A percentile compares a stretch with the other conserved stretches of the same genome.
Conservation (phyloP, 2,797 vertebrate species). For the Crenuchus spilurus region DNA sequence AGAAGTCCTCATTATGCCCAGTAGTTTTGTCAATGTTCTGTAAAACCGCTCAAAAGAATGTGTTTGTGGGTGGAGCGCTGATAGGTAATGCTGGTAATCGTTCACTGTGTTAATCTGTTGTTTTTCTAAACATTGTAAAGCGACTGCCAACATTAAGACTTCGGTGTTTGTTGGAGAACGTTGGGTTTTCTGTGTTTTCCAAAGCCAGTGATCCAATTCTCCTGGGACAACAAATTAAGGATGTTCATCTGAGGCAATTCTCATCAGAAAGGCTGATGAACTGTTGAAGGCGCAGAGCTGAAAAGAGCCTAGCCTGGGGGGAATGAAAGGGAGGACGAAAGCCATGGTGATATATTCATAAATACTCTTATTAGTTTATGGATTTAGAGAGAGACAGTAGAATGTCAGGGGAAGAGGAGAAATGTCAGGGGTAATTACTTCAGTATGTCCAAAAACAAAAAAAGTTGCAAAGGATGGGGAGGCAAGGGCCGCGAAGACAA, state of each 20-base stretch:
- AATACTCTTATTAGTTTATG: slow-evolving; percentile 42
- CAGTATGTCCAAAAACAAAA: slow-evolving; percentile 39
- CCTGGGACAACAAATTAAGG: slow-evolving; percentile 9
- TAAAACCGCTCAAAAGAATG: too few relatives aligned
- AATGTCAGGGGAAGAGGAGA: slow-evolving; percentile 29
- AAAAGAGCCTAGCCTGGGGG: slow-evolving; percentile 18
- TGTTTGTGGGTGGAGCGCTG: background rate
- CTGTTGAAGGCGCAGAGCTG: slow-evolving; percentile 18
- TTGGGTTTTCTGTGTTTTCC: background rate
- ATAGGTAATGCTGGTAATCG: background rate
- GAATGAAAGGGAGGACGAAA: slow-evolving; percentile 33
- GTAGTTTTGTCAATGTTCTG: too few relatives aligned
- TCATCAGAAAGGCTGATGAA: slow-evolving; percentile 9
- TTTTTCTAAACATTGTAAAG: background rate
- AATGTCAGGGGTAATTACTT: slow-evolving; percentile 50
- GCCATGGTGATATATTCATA: slow-evolving; percentile 30
- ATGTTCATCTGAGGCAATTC: background rate
- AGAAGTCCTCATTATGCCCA: too few relatives aligned
- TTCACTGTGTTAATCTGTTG: background rate
- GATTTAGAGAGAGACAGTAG: slow-evolving; percentile 33
- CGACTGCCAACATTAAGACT: background rate
- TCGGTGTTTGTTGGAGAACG: background rate
- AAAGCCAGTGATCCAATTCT: slow-evolving; percentile 4
- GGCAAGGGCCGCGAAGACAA: slow-evolving; percentile 26
- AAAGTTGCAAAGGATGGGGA: slow-evolving; percentile 32